phyloP scores from a whole-genome alignment of 2,113 vertebrate species.

The Pedetes capensis region DNA sequence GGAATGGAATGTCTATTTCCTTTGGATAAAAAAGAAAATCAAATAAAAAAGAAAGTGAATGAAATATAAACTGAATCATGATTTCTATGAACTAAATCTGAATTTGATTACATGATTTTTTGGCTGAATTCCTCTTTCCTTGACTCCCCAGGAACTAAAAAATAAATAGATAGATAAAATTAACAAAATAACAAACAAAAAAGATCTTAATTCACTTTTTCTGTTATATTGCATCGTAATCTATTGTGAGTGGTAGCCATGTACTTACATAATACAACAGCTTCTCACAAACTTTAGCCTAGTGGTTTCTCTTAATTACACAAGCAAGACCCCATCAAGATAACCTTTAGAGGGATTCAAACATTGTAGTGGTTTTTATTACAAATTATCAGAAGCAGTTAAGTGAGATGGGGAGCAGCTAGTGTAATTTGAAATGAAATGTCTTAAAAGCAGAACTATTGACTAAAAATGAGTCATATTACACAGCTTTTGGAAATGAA shows the following conservation, averaged over 20 bases:
- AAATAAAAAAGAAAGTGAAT: neutral
- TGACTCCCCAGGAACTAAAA: neutral
- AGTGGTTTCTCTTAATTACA: neutral
- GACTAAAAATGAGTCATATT: neutral
- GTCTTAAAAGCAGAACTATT: neutral
- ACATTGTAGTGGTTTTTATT: constrained; percentile 6
- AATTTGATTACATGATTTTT: constrained; percentile 22
- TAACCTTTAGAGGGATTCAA: neutral
- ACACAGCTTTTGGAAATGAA: neutral
- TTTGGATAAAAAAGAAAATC: constrained; percentile 12
- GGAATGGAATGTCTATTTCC: neutral
- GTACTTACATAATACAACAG: neutral
- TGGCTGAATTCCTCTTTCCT: neutral
- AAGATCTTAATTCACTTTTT: neutral
- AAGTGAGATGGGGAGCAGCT: neutral
- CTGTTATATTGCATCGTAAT: neutral
- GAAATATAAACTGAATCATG: constrained; percentile 38
- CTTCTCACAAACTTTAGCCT: neutral
- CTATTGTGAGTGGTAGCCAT: neutral
- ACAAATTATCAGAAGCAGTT: neutral
- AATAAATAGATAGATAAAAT: too few relatives aligned
- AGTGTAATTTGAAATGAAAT: neutral
- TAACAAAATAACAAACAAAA: too few relatives aligned
- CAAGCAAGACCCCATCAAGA: neutral
- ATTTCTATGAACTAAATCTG: constrained; percentile 34